These are phyloP conservation scores for Drosophila serrata DNA, from an alignment of 1,140 invertebrate species.

Conservation along the genomic window DNA sequence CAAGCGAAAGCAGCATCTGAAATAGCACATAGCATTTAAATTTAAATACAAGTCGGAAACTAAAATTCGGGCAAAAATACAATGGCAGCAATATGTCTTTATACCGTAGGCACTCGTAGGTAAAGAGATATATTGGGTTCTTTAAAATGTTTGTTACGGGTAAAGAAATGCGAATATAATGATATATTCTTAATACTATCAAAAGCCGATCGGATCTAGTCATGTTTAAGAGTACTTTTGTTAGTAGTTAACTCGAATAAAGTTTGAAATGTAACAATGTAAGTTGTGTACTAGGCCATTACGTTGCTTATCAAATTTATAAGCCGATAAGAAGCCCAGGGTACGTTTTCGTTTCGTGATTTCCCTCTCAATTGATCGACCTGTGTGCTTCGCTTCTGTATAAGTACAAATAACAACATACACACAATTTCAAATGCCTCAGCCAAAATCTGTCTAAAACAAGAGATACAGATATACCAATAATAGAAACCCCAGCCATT, in stretches of 20 bases:
- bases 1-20: constrained; percentile 46
- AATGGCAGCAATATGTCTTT: constrained; percentile 26
- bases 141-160: background rate
- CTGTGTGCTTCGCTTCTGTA: constrained; percentile 2
- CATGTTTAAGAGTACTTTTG: background rate
- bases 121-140: background rate
- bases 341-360: background rate
- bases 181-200: background rate
- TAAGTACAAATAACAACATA: constrained; percentile 21
- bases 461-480: constrained; percentile 37
- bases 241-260: background rate
- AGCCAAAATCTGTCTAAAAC: constrained; percentile 61
- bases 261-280: background rate
- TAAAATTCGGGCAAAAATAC: constrained; percentile 49
- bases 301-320: background rate
- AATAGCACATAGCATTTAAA: constrained; percentile 71
- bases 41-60: constrained; percentile 64
- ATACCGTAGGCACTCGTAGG: background rate
- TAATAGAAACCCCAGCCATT: constrained; percentile 57
- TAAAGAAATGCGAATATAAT: too few species aligned
- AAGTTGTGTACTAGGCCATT: background rate
- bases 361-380: background rate
- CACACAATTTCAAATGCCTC: constrained; percentile 63
- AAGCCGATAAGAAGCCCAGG: background rate
- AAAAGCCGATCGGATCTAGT: background rate